Conservation (phyloP, 2,888 invertebrate species). For the Ectemnius lituratus region DNA sequence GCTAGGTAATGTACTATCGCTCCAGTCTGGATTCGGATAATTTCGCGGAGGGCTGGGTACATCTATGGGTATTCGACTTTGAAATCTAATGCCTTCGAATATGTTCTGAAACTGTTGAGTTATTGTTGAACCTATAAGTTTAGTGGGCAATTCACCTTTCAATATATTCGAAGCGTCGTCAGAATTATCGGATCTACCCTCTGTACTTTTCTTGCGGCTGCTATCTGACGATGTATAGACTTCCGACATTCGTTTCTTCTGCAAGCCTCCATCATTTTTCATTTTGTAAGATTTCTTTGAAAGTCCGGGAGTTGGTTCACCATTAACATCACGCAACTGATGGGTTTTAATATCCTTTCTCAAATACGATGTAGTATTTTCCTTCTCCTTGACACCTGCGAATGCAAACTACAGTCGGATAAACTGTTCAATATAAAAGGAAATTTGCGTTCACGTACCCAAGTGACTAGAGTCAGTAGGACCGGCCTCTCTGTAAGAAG, state of each 20-base stretch:
- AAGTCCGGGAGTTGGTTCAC: conserved; percentile 12
- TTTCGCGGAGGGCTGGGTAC: conserved; percentile 65
- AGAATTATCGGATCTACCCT: neutral
- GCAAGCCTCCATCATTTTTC: conserved; percentile 12
- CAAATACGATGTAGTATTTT: neutral
- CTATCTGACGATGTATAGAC: conserved; percentile 8
- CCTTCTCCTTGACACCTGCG: conserved; percentile 30
- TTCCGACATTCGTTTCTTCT: conserved; percentile 9
- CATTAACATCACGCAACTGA: conserved; percentile 6
- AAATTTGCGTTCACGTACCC: conserved; percentile 24
- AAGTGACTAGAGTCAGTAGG: conserved; percentile 38
- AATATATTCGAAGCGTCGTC: conserved; percentile 16
- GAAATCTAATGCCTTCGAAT: conserved; percentile 61
- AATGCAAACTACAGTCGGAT: conserved; percentile 8
- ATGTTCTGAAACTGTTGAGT: conserved; percentile 63
- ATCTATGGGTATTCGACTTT: conserved; percentile 60
- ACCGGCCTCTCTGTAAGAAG: conserved; percentile 52
- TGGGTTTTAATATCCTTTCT: conserved; percentile 17
- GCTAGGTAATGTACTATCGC: conserved; percentile 66
- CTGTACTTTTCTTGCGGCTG: conserved; percentile 24
- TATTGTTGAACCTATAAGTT: conserved; percentile 47
- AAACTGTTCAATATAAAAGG: neutral
- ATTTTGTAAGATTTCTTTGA: conserved; percentile 23
- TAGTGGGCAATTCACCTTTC: conserved; percentile 34
- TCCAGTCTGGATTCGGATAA: conserved; percentile 67